These are phyloP conservation scores for Bacillus rossius DNA, from an alignment of 1,140 invertebrate species.

Conservation along the genomic window DNA sequence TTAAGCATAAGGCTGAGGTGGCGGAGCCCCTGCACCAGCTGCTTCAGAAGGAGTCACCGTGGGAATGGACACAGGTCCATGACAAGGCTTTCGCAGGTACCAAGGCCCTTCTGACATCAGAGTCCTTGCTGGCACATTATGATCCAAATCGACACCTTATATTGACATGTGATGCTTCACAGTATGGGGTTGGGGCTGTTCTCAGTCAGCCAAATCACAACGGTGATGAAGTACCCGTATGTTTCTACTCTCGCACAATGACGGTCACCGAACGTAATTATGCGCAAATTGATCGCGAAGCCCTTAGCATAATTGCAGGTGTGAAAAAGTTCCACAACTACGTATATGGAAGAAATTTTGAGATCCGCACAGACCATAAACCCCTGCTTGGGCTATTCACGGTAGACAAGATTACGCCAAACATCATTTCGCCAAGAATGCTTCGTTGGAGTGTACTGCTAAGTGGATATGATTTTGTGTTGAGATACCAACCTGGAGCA, in stretches of 20 bases:
- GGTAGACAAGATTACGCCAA: constrained; percentile 25
- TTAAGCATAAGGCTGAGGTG: no score
- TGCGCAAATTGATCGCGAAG: constrained; percentile 45
- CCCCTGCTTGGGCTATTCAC: constrained; percentile 37
- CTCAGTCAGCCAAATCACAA: constrained; percentile 32
- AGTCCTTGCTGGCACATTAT: constrained; percentile 17
- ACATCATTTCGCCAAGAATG: constrained; percentile 26
- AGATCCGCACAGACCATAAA: constrained; percentile 38
- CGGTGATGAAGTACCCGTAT: constrained; percentile 34
- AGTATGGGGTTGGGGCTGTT: constrained; percentile 37
- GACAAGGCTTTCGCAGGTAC: no score
- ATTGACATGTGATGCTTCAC: constrained; percentile 26
- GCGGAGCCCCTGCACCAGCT: no score
- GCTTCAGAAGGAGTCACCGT: no score
- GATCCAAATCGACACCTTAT: constrained; percentile 21
- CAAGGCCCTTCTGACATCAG: neutral
- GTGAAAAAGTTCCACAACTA: no score
- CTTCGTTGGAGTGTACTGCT: constrained; percentile 16
- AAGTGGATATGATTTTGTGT: constrained; percentile 20
- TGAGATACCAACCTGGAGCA: neutral
- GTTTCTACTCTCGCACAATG: constrained; percentile 36
- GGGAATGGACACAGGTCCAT: no score
- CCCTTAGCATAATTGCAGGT: constrained; percentile 21
- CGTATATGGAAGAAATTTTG: neutral
- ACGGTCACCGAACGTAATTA: constrained; percentile 41